Evolutionary conservation across 37 sponge, comb jelly and placozoan species (phyloP), one percentile per base, ranked within the genome.

Genomic region (Lycopodina hypogea): DNA sequence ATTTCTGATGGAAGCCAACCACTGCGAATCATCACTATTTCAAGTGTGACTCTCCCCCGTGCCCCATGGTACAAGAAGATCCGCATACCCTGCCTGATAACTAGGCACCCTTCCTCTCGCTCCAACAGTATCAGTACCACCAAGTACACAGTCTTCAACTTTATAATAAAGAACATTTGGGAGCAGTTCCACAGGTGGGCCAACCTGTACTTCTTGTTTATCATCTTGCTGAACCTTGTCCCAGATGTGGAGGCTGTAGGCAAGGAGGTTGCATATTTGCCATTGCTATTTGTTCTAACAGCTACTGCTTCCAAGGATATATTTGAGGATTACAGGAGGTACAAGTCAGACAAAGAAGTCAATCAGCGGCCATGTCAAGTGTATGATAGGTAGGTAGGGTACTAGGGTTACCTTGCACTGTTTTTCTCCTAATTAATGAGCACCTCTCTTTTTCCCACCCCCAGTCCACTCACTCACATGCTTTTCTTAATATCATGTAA

Each of bases 131-230:
- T 91, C 2, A 69, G 57, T 28, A 91, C 92, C 0, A 86, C 87
- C 21, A 91, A 95, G 71, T 95, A 95, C 73, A 95, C 95, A 6
- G n/a, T 91, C 39, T 29, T 86, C 56, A 95, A 82, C 39, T 95
- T 95, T 60, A 1, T 95, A 12, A 87, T 87, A 26, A 95, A 95
- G 72, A 95, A 95, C 78, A 73, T 95, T 2, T 88, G 87, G 60
- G 95, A 95, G 63, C 95, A 95, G 84, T 91, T 88, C 64, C 89
- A 91, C 76, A 62, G 95, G 23, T 71, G 78, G 4, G 95, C 95
- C 56, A 95, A 95, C 79, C 37, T 91, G 28, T 95, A 83, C 68
- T 95, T 95, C 63, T 81, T 95, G 26, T 74, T 85, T 61, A 85
- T 95, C 24, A 74, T 81, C 28, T n/a, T 91, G 32, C 74, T 94